Percentiles rank a stretch among this genome's conserved stretches.
Evolutionary conservation across 2,888 invertebrate genomes (phyloP).

Genomic region (Thymelicus sylvestris): DNA sequence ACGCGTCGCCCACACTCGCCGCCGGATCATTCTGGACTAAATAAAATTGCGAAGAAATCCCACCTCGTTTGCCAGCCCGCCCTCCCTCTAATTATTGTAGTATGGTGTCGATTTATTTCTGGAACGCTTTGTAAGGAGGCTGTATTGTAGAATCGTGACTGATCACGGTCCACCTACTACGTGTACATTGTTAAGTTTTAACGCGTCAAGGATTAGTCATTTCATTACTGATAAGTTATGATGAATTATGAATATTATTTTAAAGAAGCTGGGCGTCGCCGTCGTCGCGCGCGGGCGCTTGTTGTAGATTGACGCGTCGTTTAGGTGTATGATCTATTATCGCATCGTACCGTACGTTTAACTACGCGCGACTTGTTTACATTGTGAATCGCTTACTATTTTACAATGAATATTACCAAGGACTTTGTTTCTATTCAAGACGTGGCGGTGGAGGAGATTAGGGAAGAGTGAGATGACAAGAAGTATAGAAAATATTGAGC

Average conservation of each 20-base stretch:
- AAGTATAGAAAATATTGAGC: background rate
- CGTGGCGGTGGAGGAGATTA: background rate
- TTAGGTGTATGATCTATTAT: too few species aligned
- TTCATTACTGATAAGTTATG: too few species aligned
- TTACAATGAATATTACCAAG: background rate
- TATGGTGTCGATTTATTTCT: constrained; percentile 76
- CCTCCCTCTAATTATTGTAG: constrained; percentile 75
- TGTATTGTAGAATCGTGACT: background rate
- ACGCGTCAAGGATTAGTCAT: too few species aligned
- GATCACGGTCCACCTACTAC: background rate
- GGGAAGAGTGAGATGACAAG: constrained; percentile 13
- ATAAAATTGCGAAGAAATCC: constrained; percentile 80
- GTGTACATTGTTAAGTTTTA: too few species aligned
- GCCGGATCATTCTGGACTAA: constrained; percentile 79
- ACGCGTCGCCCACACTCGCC: constrained; percentile 71
- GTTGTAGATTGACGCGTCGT: too few species aligned
- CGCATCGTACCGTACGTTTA: too few species aligned
- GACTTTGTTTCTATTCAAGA: background rate
- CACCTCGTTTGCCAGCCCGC: constrained; percentile 56
- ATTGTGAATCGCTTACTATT: too few species aligned
- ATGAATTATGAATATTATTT: too few species aligned
- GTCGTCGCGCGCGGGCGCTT: too few species aligned
- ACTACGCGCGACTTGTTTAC: too few species aligned
- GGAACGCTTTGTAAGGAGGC: constrained; percentile 56
- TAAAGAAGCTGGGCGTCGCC: too few species aligned